These are phyloP conservation scores for Frankliniella intonsa DNA, from an alignment of 2,888 invertebrate species.

Conservation along the genomic window DNA sequence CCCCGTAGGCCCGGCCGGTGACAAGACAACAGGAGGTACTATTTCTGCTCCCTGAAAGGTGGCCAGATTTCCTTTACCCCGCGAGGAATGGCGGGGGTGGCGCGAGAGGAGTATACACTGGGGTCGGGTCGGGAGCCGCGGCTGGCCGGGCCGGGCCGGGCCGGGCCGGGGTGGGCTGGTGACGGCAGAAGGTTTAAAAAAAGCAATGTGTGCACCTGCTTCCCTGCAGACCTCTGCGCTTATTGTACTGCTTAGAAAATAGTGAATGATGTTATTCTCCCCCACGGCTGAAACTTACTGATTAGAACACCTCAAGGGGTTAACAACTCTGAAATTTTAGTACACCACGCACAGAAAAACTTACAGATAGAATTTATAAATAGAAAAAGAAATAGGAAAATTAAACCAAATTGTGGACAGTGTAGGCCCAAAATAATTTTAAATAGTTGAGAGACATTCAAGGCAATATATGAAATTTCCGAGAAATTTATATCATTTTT, in stretches of 20 bases:
- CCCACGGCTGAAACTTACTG: no score
- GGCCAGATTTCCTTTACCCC: background rate
- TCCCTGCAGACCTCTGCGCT: no score
- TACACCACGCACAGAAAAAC: background rate
- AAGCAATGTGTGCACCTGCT: no score
- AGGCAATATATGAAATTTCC: background rate
- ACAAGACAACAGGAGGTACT: background rate
- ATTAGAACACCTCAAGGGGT: no score
- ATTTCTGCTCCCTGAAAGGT: background rate
- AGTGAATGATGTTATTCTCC: no score
- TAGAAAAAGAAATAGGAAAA: background rate
- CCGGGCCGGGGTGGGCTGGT: no score
- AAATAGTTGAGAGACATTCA: background rate
- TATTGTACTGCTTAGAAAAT: no score
- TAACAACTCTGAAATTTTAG: no score
- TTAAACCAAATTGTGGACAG: background rate
- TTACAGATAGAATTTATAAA: background rate
- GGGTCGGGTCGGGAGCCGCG: background rate
- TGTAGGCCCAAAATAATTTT: background rate
- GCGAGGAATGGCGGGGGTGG: background rate
- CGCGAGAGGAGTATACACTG: background rate
- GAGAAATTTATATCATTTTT: background rate
- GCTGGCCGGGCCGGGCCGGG: background rate
- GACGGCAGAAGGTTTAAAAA: no score
- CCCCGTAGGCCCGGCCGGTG: background rate